Evolutionary conservation across 2,113 vertebrate species (phyloP), one percentile per base, ranked within the genome.

Genomic region (Abramis brama): DNA sequence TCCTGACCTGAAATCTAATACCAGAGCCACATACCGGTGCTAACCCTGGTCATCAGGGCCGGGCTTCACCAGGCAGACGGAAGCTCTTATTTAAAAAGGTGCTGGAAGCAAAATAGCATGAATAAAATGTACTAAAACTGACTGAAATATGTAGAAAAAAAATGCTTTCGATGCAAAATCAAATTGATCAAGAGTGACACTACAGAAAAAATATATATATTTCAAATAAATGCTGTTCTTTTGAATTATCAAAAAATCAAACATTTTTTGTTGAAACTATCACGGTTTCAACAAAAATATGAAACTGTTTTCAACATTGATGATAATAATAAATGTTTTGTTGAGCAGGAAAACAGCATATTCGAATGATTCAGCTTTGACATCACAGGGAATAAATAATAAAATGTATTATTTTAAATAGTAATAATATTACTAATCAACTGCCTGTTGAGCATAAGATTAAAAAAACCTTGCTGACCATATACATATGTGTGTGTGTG

Each of bases 401-500:
- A 9, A 43, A 43, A 43, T 43, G 9, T 43, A 43, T 43, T 43
- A 43, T 43, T 43, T 7, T 43, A 43, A 43, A 43, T 43, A 8
- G 7, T 43, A 39, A 7, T 39, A 39, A 39, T 39, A 39, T 39
- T 39, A 8, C 39, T 43, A 43, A 33, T 9, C 39, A 43, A 43
- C 6, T 43, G 39, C 7, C 39, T 43, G 7, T 43, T 43, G 39
- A 43, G 43, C 43, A 0, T 43, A 43, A 43, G 43, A 43, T 9
- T 1, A 43, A 43, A 43, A 43, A 43, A 43, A 43, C 7, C 39
- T 43, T 43, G 39, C 39, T 43, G 39, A 43, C 39, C 39, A 43
- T 2, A 13, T 43, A 1, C 8, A 8, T 43, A 0, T 8, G 1
- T 8, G 0, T 43, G 1, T 43, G 0, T 8, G 1, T 8, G 1